phyloP scores from a whole-genome alignment of 92 coral and sea anemone genomes.

The Porites divaricata region DNA sequence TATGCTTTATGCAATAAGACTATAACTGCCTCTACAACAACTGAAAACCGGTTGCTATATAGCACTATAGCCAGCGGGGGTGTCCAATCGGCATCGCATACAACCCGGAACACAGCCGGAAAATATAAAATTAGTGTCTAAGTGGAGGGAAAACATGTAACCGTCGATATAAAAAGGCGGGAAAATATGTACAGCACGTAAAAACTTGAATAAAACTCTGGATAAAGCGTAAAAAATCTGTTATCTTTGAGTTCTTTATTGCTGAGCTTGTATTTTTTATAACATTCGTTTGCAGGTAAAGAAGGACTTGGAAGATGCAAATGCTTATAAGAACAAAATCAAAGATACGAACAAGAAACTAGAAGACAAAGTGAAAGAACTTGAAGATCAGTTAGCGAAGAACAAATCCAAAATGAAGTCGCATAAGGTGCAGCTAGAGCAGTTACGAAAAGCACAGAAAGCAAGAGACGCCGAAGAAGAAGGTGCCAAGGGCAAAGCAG shows the following conservation, averaged over 20 bases:
- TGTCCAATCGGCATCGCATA: too few relatives aligned
- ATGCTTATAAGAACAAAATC: slow-evolving; percentile 51
- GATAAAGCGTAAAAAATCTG: background rate
- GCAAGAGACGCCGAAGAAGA: slow-evolving; percentile 74
- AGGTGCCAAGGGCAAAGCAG: slow-evolving; percentile 65
- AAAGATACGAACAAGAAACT: slow-evolving; percentile 74
- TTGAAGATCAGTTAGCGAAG: slow-evolving; percentile 63
- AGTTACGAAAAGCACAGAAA: slow-evolving; percentile 63
- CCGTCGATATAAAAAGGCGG: background rate
- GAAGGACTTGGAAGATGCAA: slow-evolving; percentile 86
- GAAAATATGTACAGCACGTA: background rate
- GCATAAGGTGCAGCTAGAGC: slow-evolving; percentile 75
- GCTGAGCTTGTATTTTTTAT: background rate
- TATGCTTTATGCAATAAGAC: background rate
- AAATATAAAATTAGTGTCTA: too few relatives aligned
- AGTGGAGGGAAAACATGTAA: too few relatives aligned
- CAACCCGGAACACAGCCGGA: too few relatives aligned
- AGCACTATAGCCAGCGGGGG: too few relatives aligned
- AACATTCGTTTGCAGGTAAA: slow-evolving; percentile 52
- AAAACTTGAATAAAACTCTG: background rate
- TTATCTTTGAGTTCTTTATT: background rate
- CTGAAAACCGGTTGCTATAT: background rate
- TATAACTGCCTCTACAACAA: background rate
- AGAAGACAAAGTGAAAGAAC: slow-evolving; percentile 71
- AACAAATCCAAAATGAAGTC: slow-evolving; percentile 62